Conservation (phyloP, 2,113 vertebrate genomes). For the Dendropsophus ebraccatus region DNA sequence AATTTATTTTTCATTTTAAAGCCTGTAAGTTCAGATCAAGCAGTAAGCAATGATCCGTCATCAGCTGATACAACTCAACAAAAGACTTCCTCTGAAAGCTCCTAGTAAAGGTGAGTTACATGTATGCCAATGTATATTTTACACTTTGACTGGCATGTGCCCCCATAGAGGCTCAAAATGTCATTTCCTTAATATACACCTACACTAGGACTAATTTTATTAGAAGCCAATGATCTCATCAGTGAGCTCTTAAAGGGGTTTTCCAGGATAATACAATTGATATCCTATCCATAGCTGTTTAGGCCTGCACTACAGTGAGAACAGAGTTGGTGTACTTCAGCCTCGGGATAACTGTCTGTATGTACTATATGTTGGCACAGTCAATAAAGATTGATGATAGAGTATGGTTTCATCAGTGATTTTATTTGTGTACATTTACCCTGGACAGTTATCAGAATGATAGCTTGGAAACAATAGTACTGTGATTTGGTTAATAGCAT, state of each 20-base stretch:
- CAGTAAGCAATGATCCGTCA: not conserved
- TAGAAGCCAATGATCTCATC: too few relatives aligned
- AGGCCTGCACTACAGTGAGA: too few relatives aligned
- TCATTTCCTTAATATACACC: too few relatives aligned
- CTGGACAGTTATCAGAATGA: too few relatives aligned
- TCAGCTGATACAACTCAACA: not conserved
- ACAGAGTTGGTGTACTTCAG: too few relatives aligned
- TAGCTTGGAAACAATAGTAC: not conserved
- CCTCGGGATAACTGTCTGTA: too few relatives aligned
- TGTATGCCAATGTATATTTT: not conserved
- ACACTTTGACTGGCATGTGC: not conserved
- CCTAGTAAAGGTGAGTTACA: constrained; percentile 12
- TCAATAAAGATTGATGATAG: not conserved
- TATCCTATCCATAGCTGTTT: too few relatives aligned
- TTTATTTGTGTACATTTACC: too few relatives aligned
- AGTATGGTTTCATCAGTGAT: too few relatives aligned
- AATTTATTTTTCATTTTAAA: not conserved
- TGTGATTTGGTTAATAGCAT: not conserved
- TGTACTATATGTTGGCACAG: not conserved
- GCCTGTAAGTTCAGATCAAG: not conserved
- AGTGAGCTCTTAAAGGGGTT: not conserved
- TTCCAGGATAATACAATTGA: too few relatives aligned
- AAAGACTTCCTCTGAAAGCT: constrained; percentile 28
- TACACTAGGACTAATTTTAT: not conserved
- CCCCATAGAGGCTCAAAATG: not conserved